phyloP scores from a whole-genome alignment of 2,113 vertebrate species.

The Hylia prasina region DNA sequence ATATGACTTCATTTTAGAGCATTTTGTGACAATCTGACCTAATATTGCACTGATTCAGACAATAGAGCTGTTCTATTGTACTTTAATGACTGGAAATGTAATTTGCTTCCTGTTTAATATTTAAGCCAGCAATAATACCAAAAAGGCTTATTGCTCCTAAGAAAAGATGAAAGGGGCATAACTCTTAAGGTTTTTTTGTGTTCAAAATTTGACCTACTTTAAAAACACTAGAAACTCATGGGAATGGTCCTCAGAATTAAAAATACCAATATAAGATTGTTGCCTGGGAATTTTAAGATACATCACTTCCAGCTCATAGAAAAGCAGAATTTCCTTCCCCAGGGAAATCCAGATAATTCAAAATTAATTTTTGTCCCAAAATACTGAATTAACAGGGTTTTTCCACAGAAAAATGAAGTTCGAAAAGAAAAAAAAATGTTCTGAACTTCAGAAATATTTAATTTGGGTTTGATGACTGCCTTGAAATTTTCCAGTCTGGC shows the following conservation, averaged over 20 bases:
- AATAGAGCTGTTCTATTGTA: slow-evolving; percentile 62
- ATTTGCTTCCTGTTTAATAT: slow-evolving; percentile 70
- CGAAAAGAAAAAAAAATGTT: neutral
- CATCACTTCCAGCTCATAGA: slow-evolving; percentile 50
- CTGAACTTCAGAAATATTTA: neutral
- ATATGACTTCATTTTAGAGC: slow-evolving; percentile 60
- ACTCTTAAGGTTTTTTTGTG: slow-evolving; percentile 59
- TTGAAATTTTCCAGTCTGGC: neutral
- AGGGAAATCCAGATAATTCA: slow-evolving; percentile 57
- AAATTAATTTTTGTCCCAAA: slow-evolving; percentile 58
- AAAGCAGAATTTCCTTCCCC: slow-evolving; percentile 56
- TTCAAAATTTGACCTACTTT: slow-evolving; percentile 65
- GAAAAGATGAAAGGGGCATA: slow-evolving; percentile 63
- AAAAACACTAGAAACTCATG: slow-evolving; percentile 55
- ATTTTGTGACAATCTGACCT: slow-evolving; percentile 47
- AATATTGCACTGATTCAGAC: slow-evolving; percentile 60
- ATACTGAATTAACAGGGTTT: slow-evolving; percentile 41
- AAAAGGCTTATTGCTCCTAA: slow-evolving; percentile 56
- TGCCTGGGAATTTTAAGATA: slow-evolving; percentile 61
- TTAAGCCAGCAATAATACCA: slow-evolving; percentile 55
- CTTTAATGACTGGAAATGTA: slow-evolving; percentile 59
- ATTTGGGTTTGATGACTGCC: neutral
- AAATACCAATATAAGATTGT: slow-evolving; percentile 65
- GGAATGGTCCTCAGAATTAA: slow-evolving; percentile 59
- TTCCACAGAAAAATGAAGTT: neutral